A percentile compares a stretch with the other conserved stretches of the same genome.
These are phyloP conservation scores for Neoniphon sammara DNA, from an alignment of 2,797 vertebrate genomes.

Conservation along the genomic window DNA sequence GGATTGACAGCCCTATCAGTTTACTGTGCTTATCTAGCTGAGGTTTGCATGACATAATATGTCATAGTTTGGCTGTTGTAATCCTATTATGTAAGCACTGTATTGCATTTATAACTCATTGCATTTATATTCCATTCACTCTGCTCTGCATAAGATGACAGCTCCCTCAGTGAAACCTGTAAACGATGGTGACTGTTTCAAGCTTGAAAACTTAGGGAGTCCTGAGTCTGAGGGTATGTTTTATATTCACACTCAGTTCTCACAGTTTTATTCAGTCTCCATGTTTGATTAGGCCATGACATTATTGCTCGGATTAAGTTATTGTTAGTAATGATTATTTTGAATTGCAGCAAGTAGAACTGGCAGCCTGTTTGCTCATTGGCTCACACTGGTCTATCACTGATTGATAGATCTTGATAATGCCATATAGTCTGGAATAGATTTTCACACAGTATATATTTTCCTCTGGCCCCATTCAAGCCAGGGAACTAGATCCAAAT, in stretches of 20 bases:
- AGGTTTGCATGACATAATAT: neutral
- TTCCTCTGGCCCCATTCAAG: slow-evolving; percentile 28
- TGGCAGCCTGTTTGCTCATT: too few species aligned
- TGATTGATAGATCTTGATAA: neutral
- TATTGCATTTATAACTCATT: slow-evolving; percentile 21
- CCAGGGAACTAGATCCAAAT: slow-evolving; percentile 55
- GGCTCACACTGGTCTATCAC: too few species aligned
- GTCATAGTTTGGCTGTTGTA: neutral
- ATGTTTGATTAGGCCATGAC: neutral
- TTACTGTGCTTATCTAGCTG: neutral
- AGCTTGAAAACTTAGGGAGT: slow-evolving; percentile 25
- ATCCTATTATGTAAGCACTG: neutral
- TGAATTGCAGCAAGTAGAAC: too few species aligned
- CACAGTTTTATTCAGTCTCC: slow-evolving; percentile 2
- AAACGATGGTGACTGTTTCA: slow-evolving; percentile 24
- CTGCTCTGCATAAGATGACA: slow-evolving; percentile 51
- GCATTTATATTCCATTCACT: slow-evolving; percentile 4
- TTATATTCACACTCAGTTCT: too few species aligned
- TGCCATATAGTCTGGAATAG: neutral
- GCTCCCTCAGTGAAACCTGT: slow-evolving; percentile 37
- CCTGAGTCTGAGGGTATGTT: slow-evolving; percentile 44
- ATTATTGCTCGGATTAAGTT: neutral
- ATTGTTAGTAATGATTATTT: neutral
- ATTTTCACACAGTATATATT: slow-evolving; percentile 41
- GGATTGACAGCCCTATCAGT: neutral